Percentiles rank a stretch among this genome's conserved stretches.
Evolutionary conservation across 2,113 vertebrate genomes (phyloP).

Genomic region (Hemichromis elongatus): DNA sequence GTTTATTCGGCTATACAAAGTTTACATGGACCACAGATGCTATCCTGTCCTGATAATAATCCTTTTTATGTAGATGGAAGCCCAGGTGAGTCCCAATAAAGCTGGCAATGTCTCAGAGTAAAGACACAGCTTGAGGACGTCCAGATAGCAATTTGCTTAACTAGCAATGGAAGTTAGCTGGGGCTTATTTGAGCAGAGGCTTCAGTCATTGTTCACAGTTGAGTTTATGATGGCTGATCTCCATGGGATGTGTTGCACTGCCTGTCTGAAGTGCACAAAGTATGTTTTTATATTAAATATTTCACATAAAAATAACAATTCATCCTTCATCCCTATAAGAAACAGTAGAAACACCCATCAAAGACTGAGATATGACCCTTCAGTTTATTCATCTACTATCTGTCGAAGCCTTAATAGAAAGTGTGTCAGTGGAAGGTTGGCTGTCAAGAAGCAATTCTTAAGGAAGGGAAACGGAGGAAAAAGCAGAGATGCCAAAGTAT

Average conservation of each 20-base stretch:
- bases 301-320: background rate
- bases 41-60: conserved; percentile 13
- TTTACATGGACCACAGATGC: conserved; percentile 16
- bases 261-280: background rate
- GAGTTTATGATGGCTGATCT: background rate
- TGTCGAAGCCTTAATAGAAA: too few species aligned
- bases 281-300: background rate
- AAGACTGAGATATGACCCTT: too few species aligned
- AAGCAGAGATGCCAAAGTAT: background rate
- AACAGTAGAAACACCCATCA: too few species aligned
- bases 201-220: background rate
- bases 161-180: background rate
- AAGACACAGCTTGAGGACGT: background rate
- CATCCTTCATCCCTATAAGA: too few species aligned
- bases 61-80: conserved; percentile 36
- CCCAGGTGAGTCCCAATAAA: background rate
- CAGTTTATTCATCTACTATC: too few species aligned
- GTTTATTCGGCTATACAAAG: conserved; percentile 15
- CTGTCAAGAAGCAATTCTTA: too few species aligned
- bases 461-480: too few species aligned
- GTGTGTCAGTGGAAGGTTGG: too few species aligned
- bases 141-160: conserved; percentile 1
- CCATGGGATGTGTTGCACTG: background rate
- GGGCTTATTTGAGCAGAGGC: conserved; percentile 17
- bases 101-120: background rate